Conservation (phyloP, 2,797 vertebrate genomes). For the Capromys pilorides region DNA sequence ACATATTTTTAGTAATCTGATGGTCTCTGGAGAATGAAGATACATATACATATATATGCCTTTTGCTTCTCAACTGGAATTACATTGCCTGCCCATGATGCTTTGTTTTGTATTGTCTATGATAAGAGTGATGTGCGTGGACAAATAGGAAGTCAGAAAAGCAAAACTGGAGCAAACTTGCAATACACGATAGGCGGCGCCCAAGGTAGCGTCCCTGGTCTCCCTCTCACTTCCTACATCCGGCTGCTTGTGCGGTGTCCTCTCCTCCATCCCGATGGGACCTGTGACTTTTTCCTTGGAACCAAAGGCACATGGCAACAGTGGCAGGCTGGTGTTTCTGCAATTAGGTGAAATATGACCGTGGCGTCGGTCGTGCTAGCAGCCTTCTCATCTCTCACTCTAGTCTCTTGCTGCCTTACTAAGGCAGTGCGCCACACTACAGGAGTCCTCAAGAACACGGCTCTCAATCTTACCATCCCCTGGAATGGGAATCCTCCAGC, state of each 20-base stretch:
- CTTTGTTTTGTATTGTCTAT: neutral
- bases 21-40: neutral
- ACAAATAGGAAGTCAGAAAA: constrained; percentile 3
- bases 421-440: neutral
- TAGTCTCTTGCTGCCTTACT: neutral
- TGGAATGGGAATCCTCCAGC: neutral
- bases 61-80: constrained; percentile 6
- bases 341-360: neutral
- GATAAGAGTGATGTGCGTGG: neutral
- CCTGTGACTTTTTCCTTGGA: neutral
- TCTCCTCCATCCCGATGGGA: neutral
- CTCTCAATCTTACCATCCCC: neutral
- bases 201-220: neutral
- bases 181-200: neutral
- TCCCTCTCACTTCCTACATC: neutral
- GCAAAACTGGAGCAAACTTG: neutral
- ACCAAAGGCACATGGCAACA: neutral
- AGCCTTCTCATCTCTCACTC: neutral
- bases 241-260: neutral
- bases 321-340: neutral
- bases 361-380: neutral
- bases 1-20: neutral
- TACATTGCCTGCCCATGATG: neutral
- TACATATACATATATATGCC: neutral
- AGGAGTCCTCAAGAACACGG: neutral